phyloP scores from a whole-genome alignment of 2,888 invertebrate species.

The Neoaliturus tenellus region DNA sequence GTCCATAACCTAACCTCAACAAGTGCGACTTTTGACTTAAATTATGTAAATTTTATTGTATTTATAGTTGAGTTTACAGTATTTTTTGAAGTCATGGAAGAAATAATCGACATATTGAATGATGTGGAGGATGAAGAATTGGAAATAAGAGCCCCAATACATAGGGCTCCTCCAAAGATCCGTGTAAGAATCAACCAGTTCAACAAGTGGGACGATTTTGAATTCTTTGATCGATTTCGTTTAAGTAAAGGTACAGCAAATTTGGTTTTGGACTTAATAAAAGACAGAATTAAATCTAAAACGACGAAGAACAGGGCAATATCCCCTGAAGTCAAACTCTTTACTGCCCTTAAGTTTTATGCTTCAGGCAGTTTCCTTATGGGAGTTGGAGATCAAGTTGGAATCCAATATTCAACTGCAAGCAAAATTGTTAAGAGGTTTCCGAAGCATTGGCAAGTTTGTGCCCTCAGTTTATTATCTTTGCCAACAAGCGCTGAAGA shows the following conservation, averaged over 20 bases:
- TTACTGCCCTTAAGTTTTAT: slow-evolving; percentile 8
- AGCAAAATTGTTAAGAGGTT: slow-evolving; percentile 10
- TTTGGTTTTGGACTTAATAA: neutral
- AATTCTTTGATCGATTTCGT: slow-evolving; percentile 21
- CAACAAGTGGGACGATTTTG: neutral
- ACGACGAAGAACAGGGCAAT: neutral
- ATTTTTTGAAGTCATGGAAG: neutral
- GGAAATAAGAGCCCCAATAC: neutral
- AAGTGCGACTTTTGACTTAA: no score
- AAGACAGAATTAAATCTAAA: neutral
- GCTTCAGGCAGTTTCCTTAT: slow-evolving; percentile 18
- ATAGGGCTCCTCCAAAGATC: neutral
- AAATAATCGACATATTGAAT: neutral
- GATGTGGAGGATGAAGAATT: neutral
- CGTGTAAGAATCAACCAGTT: neutral
- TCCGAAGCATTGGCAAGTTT: slow-evolving; percentile 16
- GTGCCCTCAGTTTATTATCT: slow-evolving; percentile 17
- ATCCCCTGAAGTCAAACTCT: slow-evolving; percentile 1
- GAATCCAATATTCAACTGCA: slow-evolving; percentile 26
- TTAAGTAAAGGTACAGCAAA: neutral
- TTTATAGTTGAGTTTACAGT: no score
- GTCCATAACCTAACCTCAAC: no score
- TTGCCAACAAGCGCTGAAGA: slow-evolving; percentile 15
- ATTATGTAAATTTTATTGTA: no score
- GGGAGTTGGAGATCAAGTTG: neutral